Evolutionary conservation across 2,797 vertebrate genomes (phyloP).

Genomic region (Urosaurus nigricauda): DNA sequence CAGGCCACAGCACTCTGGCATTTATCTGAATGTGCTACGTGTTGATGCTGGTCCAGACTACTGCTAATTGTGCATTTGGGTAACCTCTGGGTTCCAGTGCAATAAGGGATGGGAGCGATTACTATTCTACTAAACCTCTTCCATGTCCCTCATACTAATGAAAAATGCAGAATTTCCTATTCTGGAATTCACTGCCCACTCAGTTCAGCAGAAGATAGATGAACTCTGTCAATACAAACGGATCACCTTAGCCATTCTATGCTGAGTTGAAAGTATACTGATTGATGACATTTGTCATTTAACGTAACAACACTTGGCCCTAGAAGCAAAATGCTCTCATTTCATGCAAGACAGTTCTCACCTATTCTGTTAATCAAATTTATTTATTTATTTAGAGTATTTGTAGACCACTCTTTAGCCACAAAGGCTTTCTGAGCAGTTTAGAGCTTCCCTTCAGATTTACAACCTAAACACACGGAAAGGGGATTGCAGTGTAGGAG

Average conservation of each 20-base stretch:
- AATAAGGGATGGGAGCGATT: not conserved
- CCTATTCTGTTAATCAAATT: not conserved
- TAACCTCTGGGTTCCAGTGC: not conserved
- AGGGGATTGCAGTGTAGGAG: no score
- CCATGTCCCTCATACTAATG: not conserved
- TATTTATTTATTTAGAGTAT: no score
- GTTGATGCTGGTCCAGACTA: not conserved
- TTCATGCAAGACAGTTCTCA: not conserved
- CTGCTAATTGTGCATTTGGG: not conserved
- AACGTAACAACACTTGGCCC: not conserved
- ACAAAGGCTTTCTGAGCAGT: no score
- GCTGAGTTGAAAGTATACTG: not conserved
- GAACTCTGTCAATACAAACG: not conserved
- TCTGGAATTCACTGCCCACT: not conserved
- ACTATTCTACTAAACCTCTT: not conserved
- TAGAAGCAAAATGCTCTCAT: not conserved
- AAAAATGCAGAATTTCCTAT: not conserved
- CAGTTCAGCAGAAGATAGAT: fast-evolving
- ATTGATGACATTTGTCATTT: not conserved
- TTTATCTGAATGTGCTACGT: not conserved
- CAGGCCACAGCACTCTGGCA: not conserved
- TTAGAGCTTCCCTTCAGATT: no score
- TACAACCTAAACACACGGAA: no score
- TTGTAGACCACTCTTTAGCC: no score
- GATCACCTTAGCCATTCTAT: not conserved